These are phyloP conservation scores for Todiramphus saurophagus DNA, from an alignment of 2,113 vertebrate genomes.

Conservation along the genomic window DNA sequence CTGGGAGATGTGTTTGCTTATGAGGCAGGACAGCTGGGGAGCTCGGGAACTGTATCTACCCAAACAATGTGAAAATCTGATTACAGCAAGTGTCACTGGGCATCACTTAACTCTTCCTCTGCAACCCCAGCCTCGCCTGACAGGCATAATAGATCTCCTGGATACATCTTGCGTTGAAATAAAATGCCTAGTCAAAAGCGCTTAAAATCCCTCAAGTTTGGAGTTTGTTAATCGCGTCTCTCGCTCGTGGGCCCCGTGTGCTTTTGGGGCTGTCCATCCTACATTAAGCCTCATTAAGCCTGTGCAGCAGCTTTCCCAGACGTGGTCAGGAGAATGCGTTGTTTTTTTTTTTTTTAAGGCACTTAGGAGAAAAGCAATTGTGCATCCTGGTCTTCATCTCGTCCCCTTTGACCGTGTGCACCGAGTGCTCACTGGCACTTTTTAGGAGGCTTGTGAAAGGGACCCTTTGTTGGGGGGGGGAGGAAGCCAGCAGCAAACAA, in stretches of 20 bases:
- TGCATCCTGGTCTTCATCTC: background rate
- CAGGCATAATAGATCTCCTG: constrained; percentile 63
- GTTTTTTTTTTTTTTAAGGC: background rate
- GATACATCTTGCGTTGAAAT: constrained; percentile 39
- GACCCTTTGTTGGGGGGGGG: constrained; percentile 12
- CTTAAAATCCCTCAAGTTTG: constrained; percentile 50
- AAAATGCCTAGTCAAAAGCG: constrained; percentile 65
- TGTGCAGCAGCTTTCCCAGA: background rate
- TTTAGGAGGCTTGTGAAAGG: background rate
- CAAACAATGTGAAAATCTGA: constrained; percentile 60
- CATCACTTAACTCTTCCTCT: constrained; percentile 54
- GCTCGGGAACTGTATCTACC: constrained; percentile 42
- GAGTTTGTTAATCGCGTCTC: constrained; percentile 40
- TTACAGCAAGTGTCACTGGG: constrained; percentile 50
- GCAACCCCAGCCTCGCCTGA: constrained; percentile 58
- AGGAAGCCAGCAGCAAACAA: background rate
- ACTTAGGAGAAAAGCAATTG: background rate
- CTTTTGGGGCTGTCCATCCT: constrained; percentile 49
- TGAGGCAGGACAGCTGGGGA: constrained; percentile 58
- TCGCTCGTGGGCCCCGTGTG: background rate
- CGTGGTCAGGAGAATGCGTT: background rate
- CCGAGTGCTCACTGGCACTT: background rate
- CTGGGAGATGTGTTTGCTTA: constrained; percentile 16
- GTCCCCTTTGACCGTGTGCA: background rate
- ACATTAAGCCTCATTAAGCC: constrained; percentile 36